Base-by-base conservation (phyloP, 2,888 invertebrate genomes). In the Endomychus coccineus region DNA sequence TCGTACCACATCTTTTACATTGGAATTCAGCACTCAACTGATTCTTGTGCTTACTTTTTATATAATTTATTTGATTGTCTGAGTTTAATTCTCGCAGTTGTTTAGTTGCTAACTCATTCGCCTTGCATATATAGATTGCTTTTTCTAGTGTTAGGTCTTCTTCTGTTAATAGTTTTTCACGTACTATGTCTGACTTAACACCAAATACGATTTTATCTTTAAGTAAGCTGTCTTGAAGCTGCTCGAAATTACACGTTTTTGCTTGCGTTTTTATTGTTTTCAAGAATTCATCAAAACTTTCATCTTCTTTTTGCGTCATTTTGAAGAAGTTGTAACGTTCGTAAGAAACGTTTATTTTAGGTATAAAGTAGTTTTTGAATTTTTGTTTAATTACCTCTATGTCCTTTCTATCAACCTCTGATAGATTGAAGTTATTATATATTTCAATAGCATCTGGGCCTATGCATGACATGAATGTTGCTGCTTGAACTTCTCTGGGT, bases 281-380 rank as follows among this genome's bases (percentile, higher is more conserved):
- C 4, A 44, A 17, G 34, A 39, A 49, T 19, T 43, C 44, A 21
- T 46, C 40, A 15, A 47, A 42, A 4, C 36, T 15, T 34, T 49
- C 45, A 15, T 38, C 36, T 13, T 36, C 28, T 7, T 39, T 36
- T 42, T 51, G 49, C n/a, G 27, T 27, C 11, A 35, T 40, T 32
- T 51, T 42, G 17, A 52, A 48, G 44, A 51, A 51, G 38, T 36
- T 43, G 27, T 48, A 46, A 24, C 45, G 40, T 36, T 46, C 42
- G 25, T 44, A 43, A 2, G 45, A 46, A 2, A 48, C 24, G 33
- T 49, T 52, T 30, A 28, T 40, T 23, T 46, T 45, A 4, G 52
- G 50, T 7, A 42, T 16, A 25, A 50, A 48, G 24, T 48, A 39
- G 2, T 43, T 31, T 34, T 49, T 31, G 36, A 52, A 51, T 25